These are phyloP conservation scores for Oreochromis tanganicae DNA, from an alignment of 2,113 vertebrate genomes.

Conservation along the genomic window DNA sequence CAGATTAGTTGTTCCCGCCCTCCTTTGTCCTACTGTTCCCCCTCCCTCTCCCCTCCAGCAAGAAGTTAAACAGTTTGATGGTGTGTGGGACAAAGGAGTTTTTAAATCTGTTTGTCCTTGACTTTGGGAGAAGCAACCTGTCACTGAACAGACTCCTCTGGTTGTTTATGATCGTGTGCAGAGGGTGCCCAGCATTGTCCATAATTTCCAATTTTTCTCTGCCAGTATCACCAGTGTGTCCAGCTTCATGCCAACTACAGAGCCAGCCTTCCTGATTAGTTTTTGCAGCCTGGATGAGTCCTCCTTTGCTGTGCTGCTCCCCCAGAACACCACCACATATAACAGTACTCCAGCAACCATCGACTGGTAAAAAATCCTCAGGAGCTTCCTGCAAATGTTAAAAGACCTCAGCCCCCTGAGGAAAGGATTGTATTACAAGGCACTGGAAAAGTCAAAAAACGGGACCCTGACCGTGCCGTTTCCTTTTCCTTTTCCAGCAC, in stretches of 20 bases:
- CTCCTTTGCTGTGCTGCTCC: not conserved
- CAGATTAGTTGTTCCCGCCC: not conserved
- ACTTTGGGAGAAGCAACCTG: not conserved
- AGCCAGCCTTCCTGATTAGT: not conserved
- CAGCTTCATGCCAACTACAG: not conserved
- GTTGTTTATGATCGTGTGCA: not conserved
- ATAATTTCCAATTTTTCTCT: rapidly evolving
- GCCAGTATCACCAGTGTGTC: not conserved
- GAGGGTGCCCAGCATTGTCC: not conserved
- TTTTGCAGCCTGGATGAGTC: not conserved
- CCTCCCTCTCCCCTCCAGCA: not conserved
- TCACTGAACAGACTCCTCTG: not conserved
- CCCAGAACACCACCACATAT: not conserved
- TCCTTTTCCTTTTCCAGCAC: not conserved
- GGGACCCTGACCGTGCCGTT: not conserved
- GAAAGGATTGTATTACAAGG: not conserved
- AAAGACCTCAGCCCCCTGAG: not conserved
- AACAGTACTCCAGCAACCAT: not conserved
- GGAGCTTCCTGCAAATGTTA: not conserved
- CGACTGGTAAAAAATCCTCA: not conserved
- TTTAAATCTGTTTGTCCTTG: not conserved
- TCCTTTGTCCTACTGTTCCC: not conserved
- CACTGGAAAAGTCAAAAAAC: not conserved
- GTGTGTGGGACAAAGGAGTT: not conserved
- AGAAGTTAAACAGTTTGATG: not conserved